Evolutionary conservation across 2,888 invertebrate species (phyloP).

Genomic region (Chalcis sispes): DNA sequence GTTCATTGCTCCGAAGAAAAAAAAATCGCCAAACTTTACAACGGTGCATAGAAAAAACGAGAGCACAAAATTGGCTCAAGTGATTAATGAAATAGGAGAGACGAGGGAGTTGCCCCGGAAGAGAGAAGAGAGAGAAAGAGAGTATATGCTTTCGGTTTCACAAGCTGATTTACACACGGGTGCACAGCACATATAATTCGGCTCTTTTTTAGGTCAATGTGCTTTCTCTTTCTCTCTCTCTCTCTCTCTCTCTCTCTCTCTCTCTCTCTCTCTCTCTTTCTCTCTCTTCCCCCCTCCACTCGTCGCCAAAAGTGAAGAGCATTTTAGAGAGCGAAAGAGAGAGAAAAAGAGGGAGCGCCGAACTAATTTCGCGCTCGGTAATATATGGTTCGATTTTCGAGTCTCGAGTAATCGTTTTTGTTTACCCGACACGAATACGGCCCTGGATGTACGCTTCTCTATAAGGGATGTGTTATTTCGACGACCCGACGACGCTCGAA

Average conservation of each 20-base stretch:
- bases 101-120: background rate
- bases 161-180: conserved; percentile 36
- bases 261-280: too few relatives aligned
- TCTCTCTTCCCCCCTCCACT: too few relatives aligned
- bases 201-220: conserved; percentile 52
- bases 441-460: too few relatives aligned
- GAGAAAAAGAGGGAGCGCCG: background rate
- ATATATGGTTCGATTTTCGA: conserved; percentile 39
- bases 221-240: background rate
- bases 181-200: conserved; percentile 22
- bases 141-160: conserved; percentile 13
- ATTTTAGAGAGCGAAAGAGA: too few relatives aligned
- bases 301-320: too few relatives aligned
- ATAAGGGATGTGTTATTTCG: too few relatives aligned
- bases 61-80: background rate
- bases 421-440: too few relatives aligned
- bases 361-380: conserved; percentile 38
- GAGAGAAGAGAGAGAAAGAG: too few relatives aligned
- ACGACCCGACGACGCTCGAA: too few relatives aligned
- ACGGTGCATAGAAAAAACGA: background rate
- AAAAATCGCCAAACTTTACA: conserved; percentile 24
- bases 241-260: background rate
- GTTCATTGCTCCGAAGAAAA: background rate
- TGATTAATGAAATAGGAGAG: conserved; percentile 47
- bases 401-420: conserved; percentile 39